These are phyloP conservation scores for Andrena dorsata DNA, from an alignment of 2,888 invertebrate genomes.

Conservation along the genomic window DNA sequence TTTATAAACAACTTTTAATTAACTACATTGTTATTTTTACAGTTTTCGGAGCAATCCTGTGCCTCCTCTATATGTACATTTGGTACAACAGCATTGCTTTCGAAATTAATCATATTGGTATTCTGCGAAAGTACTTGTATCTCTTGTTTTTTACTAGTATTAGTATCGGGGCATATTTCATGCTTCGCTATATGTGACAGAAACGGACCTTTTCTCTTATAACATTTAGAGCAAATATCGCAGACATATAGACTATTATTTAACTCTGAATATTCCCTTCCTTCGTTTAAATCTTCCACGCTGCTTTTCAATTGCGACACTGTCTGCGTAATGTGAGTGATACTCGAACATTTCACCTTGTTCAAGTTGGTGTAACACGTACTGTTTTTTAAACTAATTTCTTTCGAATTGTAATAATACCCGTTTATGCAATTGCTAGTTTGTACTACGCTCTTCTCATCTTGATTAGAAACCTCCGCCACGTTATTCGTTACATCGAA, in stretches of 20 bases:
- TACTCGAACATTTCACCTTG: not conserved
- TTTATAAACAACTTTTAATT: no score
- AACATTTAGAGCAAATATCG: slow-evolving; percentile 12
- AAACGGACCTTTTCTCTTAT: not conserved
- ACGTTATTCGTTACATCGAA: not conserved
- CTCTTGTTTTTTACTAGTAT: not conserved
- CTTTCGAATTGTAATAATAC: slow-evolving; percentile 3
- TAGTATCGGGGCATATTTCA: not conserved
- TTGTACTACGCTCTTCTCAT: not conserved
- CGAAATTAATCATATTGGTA: not conserved
- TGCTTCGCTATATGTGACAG: slow-evolving; percentile 24
- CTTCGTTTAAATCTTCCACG: not conserved
- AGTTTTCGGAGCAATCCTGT: not conserved
- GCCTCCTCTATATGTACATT: not conserved
- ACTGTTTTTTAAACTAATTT: slow-evolving; percentile 7
- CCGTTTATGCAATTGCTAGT: not conserved
- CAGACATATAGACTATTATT: not conserved
- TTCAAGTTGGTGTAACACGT: not conserved
- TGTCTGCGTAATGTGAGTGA: not conserved
- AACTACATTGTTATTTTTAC: not conserved
- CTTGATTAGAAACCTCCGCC: not conserved
- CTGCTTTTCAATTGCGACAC: not conserved
- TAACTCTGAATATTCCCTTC: not conserved
- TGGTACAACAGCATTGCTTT: not conserved
- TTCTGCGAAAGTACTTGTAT: not conserved